Conservation (phyloP, 1,140 invertebrate species). For the Protaetia brevitarsis region DNA sequence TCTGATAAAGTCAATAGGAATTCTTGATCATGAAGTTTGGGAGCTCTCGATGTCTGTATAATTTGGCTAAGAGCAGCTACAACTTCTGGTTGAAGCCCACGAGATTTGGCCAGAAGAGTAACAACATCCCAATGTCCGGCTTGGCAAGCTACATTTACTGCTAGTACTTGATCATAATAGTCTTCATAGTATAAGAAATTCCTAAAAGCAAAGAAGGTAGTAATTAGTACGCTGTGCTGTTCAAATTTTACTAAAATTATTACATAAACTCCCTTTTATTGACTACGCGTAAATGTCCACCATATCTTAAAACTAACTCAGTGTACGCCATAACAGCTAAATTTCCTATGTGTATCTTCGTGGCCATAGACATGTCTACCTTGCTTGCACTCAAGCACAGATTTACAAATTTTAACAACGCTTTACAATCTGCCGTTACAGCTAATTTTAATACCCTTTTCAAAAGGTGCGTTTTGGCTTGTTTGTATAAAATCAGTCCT, state of each 20-base stretch:
- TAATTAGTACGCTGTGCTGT: not conserved
- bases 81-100: conserved; percentile 58
- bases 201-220: conserved; percentile 46
- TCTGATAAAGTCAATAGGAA: conserved; percentile 45
- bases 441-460: conserved; percentile 73
- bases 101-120: conserved; percentile 56
- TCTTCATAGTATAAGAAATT: conserved; percentile 65
- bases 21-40: conserved; percentile 35
- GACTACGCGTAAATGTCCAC: conserved; percentile 40
- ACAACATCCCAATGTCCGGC: conserved; percentile 61
- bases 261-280: conserved; percentile 58
- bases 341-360: conserved; percentile 67
- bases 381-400: conserved; percentile 55
- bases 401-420: conserved; percentile 63
- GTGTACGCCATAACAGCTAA: conserved; percentile 66
- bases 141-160: conserved; percentile 62
- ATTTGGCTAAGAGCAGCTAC: conserved; percentile 52
- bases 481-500: conserved; percentile 68
- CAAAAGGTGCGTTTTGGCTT: conserved; percentile 65
- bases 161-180: conserved; percentile 67
- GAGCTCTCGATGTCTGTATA: conserved; percentile 37
- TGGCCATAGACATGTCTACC: conserved; percentile 58
- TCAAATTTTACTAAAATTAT: conserved; percentile 20
- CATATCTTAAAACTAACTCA: conserved; percentile 56
- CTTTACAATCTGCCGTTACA: conserved; percentile 64